A percentile compares a stretch with the other conserved stretches of the same genome.
Evolutionary conservation across 2,888 invertebrate species (phyloP).

Genomic region (Dorcus hopei): DNA sequence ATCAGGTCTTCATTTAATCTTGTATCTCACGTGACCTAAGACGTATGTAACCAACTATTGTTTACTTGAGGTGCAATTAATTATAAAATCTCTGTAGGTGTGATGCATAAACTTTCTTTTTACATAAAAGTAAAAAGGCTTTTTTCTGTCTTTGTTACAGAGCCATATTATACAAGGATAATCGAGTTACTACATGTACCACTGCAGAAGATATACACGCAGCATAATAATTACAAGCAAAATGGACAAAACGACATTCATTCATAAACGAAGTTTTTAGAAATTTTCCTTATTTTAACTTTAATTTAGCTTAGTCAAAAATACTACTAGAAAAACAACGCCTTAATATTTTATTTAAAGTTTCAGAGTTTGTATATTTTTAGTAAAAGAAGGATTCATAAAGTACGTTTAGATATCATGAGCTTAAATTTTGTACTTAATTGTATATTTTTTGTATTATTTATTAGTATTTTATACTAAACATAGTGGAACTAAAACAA

Average conservation of each 20-base stretch:
- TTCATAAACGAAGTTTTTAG: slow-evolving; percentile 6
- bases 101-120: no score
- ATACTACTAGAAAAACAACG: slow-evolving; percentile 12
- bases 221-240: slow-evolving; percentile 43
- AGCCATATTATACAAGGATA: slow-evolving; percentile 78
- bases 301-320: slow-evolving; percentile 10
- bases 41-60: no score
- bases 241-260: slow-evolving; percentile 31
- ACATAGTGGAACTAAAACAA: neutral
- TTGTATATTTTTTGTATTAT: slow-evolving; percentile 5
- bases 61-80: no score
- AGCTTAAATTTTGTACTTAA: slow-evolving; percentile 13
- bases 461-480: slow-evolving; percentile 1
- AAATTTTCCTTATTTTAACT: slow-evolving; percentile 6
- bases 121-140: no score
- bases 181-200: slow-evolving; percentile 86
- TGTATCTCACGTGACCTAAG: no score
- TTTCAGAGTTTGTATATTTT: slow-evolving; percentile 19
- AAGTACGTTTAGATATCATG: slow-evolving; percentile 15
- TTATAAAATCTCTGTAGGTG: no score
- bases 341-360: slow-evolving; percentile 17
- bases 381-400: slow-evolving; percentile 17
- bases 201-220: slow-evolving; percentile 72
- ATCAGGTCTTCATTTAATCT: no score
- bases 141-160: slow-evolving; percentile 54